Evolutionary conservation across 2,113 vertebrate species (phyloP), one percentile per base, ranked within the genome.

Genomic region (Antigone vipio): DNA sequence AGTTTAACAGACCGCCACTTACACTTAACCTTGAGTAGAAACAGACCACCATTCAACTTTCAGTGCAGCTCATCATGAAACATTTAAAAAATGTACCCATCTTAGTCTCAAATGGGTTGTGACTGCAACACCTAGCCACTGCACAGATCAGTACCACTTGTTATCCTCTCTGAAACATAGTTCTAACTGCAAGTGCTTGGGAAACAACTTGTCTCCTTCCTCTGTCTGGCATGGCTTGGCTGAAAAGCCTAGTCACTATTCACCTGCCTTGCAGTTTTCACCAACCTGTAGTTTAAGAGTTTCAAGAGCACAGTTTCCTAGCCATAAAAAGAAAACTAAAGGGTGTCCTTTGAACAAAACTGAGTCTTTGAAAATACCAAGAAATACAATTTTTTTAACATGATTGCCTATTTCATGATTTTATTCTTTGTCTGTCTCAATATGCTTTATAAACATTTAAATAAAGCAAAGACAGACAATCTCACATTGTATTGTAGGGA

Each of bases 341-440:
- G 52, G 19, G 53, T 88, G 60, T 76, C 75, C 73, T 72, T 94
- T 76, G 40, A 78, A 95, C 72, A 95, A 98, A 97, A 96, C 27
- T 58, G 35, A 93, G 80, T 15, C 73, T 92, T 87, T 92, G 62
- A 80, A 95, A 96, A 97, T 62, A 86, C 17, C 26, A 82, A 73
- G 50, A 95, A 82, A 44, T 26, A 26, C 0, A 5, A 2, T 16
- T 3, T n/a, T 74, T 71, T 78, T 50, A 78, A 79, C 3, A 14
- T 14, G 18, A n/a, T 30, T 53, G 13, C 7, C 32, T 72, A 55
- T 45, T 83, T 83, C 8, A 30, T 14, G 2, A 4, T 66, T 75
- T 45, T n/a, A 34, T 24, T 80, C 27, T 88, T 53, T 38, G 16
- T 58, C 11, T 76, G 17, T 66, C 86, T 71, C 63, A 86, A 9